A percentile compares a stretch with the other conserved stretches of the same genome.
Conservation (phyloP, 2,888 invertebrate genomes). For the Drosophila flavopinicola region DNA sequence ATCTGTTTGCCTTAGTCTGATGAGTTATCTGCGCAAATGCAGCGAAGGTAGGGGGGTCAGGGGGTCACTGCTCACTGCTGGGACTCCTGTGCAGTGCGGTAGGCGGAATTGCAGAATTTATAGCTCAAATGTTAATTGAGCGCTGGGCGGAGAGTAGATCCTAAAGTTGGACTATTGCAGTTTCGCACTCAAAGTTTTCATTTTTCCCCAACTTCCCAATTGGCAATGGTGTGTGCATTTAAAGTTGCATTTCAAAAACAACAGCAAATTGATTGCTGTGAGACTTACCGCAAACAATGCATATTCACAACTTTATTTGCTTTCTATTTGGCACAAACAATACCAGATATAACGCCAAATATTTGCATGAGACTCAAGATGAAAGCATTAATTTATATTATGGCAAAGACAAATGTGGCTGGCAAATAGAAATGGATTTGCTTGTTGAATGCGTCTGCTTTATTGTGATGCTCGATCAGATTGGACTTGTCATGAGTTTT, state of each 20-base stretch:
- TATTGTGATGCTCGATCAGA: too few species aligned
- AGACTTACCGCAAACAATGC: constrained; percentile 21
- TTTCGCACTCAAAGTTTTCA: constrained; percentile 27
- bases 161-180: constrained; percentile 39
- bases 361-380: too few species aligned
- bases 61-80: neutral
- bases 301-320: constrained; percentile 21
- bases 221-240: constrained; percentile 5
- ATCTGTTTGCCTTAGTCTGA: constrained; percentile 78
- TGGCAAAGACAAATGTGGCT: neutral
- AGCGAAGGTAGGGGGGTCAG: constrained; percentile 23
- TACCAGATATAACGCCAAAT: neutral
- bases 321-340: neutral
- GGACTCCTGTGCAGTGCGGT: constrained; percentile 21
- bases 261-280: constrained; percentile 2
- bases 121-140: constrained; percentile 74
- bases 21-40: constrained; percentile 74
- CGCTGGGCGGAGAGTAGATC: constrained; percentile 35
- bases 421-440: too few species aligned
- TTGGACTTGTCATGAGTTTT: too few species aligned
- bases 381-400: neutral
- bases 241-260: constrained; percentile 27
- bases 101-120: constrained; percentile 66
- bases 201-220: constrained; percentile 19
- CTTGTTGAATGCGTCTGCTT: too few species aligned